Evolutionary conservation across 2,113 vertebrate genomes (phyloP).

Genomic region (Phyllostomus hastatus): DNA sequence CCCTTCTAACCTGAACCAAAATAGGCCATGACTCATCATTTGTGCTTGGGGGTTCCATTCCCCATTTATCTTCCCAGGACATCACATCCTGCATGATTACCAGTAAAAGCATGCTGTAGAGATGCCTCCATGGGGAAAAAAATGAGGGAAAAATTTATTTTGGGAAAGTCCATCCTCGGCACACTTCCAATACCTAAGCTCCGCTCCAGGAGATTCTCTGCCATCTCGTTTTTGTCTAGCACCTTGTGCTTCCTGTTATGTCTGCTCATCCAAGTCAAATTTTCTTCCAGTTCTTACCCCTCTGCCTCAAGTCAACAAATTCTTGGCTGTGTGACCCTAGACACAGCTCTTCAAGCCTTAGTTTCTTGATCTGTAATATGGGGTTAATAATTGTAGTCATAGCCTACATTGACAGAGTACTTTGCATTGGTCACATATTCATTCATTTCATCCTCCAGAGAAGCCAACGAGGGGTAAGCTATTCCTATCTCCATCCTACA

Average conservation of each 20-base stretch:
- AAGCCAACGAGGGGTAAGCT: neutral
- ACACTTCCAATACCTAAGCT: neutral
- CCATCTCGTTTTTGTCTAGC: neutral
- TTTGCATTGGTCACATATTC: neutral
- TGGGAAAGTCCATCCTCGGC: neutral
- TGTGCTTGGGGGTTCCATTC: neutral
- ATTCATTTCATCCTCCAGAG: neutral
- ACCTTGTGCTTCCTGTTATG: no score
- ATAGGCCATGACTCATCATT: neutral
- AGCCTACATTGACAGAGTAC: neutral
- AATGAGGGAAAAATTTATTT: neutral
- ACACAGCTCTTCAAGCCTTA: neutral
- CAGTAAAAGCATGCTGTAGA: neutral
- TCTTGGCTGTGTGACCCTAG: neutral
- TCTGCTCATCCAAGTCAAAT: neutral
- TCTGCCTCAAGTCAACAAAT: neutral
- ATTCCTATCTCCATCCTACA: neutral
- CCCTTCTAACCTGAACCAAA: neutral
- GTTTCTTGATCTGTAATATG: neutral
- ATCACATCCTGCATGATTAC: neutral
- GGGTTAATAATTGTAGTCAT: neutral
- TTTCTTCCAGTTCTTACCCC: neutral
- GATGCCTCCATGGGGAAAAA: neutral
- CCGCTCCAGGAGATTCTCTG: neutral
- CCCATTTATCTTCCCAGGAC: neutral